Evolutionary conservation across 2,797 vertebrate genomes (phyloP).

Genomic region (Smutsia temminckii): DNA sequence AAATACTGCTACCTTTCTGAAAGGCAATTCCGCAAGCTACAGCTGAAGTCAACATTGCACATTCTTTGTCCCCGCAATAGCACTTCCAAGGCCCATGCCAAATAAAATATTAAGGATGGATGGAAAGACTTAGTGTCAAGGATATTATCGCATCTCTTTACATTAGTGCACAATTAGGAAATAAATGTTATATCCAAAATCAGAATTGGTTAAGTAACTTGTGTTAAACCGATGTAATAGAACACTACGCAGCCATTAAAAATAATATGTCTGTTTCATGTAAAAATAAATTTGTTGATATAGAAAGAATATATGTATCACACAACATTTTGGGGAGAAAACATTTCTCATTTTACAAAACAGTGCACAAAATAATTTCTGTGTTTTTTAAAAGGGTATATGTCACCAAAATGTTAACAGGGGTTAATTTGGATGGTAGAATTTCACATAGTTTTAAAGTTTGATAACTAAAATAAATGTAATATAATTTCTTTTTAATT

Average conservation of each 20-base stretch:
- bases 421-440: background rate
- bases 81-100: background rate
- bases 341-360: background rate
- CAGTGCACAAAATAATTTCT: background rate
- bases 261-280: background rate
- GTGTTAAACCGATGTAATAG: background rate
- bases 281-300: slow-evolving; percentile 14
- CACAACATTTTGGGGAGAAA: background rate
- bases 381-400: background rate
- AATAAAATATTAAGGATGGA: background rate
- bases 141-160: background rate
- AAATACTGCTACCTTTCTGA: background rate
- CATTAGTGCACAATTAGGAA: background rate
- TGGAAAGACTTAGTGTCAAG: background rate
- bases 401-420: background rate
- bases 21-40: background rate
- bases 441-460: background rate
- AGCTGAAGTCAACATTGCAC: background rate
- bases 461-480: background rate
- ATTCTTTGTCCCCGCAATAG: background rate
- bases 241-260: background rate
- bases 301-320: background rate
- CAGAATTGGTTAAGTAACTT: background rate
- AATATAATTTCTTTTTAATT: slow-evolving; percentile 15
- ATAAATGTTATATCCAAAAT: background rate